A percentile compares a stretch with the other conserved stretches of the same genome.
phyloP scores from a whole-genome alignment of 2,888 invertebrate species.

The Gerosis bhagava region DNA sequence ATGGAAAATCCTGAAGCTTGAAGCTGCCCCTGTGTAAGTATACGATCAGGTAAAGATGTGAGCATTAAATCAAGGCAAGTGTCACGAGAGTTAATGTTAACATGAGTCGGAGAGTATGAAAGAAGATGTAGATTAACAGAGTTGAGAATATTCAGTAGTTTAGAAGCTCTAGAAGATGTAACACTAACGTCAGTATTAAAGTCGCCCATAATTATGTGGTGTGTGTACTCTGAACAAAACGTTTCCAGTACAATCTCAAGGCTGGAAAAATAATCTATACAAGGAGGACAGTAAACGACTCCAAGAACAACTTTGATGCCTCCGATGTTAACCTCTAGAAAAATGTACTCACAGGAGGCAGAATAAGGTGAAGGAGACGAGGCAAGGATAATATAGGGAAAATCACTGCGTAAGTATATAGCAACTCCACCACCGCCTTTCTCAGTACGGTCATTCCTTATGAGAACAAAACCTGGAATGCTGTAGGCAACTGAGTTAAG shows the following conservation, averaged over 20 bases:
- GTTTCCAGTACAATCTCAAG: not conserved
- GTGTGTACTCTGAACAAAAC: too few species aligned
- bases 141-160: not conserved
- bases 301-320: not conserved
- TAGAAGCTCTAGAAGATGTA: not conserved
- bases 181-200: too few species aligned
- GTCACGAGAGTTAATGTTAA: not conserved
- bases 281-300: too few species aligned
- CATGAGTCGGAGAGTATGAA: not conserved
- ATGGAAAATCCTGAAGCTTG: not conserved
- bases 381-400: not conserved
- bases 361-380: not conserved
- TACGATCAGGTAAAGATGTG: not conserved
- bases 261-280: slow-evolving; percentile 7
- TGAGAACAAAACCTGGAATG: not conserved
- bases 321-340: not conserved
- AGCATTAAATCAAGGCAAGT: not conserved
- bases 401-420: not conserved
- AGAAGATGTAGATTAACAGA: not conserved
- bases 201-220: too few species aligned
- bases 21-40: not conserved
- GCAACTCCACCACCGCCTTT: not conserved
- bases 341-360: not conserved
- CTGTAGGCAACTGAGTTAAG: not conserved
- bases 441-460: not conserved